Percentiles rank a stretch among this genome's conserved stretches.
phyloP scores from a whole-genome alignment of 2,888 invertebrate genomes.

The Drosophila mimica region DNA sequence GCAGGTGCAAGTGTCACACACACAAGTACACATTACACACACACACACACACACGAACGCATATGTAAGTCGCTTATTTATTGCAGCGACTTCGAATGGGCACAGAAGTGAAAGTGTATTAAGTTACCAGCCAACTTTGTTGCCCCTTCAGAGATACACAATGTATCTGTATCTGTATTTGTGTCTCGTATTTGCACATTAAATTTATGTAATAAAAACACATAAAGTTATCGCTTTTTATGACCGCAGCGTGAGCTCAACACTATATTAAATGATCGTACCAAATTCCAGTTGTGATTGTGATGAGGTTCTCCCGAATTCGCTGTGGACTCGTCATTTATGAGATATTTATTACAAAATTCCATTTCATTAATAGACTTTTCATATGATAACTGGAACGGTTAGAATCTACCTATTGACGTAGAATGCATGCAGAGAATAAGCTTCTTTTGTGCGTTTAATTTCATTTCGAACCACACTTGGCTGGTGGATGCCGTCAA shows the following conservation, averaged over 20 bases:
- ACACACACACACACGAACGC: conserved; percentile 10
- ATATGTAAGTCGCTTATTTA: conserved; percentile 79
- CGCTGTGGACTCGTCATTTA: background rate
- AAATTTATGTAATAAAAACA: conserved; percentile 68
- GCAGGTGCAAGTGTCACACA: conserved; percentile 33
- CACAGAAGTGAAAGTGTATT: conserved; percentile 81
- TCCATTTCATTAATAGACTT: background rate
- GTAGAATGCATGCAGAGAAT: background rate
- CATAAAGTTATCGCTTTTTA: conserved; percentile 68
- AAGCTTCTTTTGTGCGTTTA: background rate
- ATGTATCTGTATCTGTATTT: conserved; percentile 44
- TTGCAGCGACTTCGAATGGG: conserved; percentile 79
- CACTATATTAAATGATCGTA: conserved; percentile 48
- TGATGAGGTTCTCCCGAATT: background rate
- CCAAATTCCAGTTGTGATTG: conserved; percentile 20
- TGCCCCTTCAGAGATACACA: conserved; percentile 6
- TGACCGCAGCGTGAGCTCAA: conserved; percentile 42
- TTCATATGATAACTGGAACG: background rate
- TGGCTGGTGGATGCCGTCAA: conserved; percentile 10
- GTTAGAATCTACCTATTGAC: background rate
- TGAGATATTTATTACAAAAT: background rate
- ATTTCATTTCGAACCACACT: background rate
- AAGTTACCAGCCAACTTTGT: conserved; percentile 61
- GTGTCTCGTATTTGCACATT: conserved; percentile 54
- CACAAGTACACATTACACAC: conserved; percentile 38